Evolutionary conservation across 2,113 vertebrate genomes (phyloP), one percentile per base, ranked within the genome.

Genomic region (Megaceryle torquata): DNA sequence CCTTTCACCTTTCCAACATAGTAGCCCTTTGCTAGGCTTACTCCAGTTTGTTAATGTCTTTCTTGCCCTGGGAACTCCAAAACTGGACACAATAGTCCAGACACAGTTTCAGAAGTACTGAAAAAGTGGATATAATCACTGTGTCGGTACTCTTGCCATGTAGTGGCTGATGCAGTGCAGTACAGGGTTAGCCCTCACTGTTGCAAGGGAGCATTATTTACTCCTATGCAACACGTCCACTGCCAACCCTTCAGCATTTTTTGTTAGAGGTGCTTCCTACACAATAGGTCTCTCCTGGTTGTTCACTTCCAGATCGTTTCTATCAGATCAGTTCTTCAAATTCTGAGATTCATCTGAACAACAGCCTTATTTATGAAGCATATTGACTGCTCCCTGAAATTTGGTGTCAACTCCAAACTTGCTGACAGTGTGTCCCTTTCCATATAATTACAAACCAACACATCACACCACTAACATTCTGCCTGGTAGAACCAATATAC

Each of bases 61-160:
- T 70, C 29, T 33, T 60, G 4, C 16, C 28, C 15, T 53, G 22
- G 5, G 24, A 10, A 29, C 15, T 71, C 51, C 60, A 39, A 69
- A 82, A 51, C 20, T 10, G 20, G 26, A 9, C 43, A 24, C 6
- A 53, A 21, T 31, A 63, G 20, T 16, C 31, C 16, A 65, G 60
- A 56, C 28, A 56, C 4, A 8, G 2, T 51, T 43, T 53, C 22
- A 24, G 21, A 87, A 64, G 44, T 64, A 35, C 11, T 56, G 20
- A 56, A 33, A 80, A 74, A 28, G 1, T 28, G 5, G 4, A 2
- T 43, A 37, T 43, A 43, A 68, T 24, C 39, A 13, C 11, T 46
- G 10, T 94, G 24, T 64, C 15, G 11, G 7, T 20, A 43, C 0
- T 0, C 16, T 12, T 3, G 5, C 15, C 18, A 4, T 0, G 0